Base-by-base conservation (phyloP, 2,113 vertebrate species). In the Bubo blakistoni region DNA sequence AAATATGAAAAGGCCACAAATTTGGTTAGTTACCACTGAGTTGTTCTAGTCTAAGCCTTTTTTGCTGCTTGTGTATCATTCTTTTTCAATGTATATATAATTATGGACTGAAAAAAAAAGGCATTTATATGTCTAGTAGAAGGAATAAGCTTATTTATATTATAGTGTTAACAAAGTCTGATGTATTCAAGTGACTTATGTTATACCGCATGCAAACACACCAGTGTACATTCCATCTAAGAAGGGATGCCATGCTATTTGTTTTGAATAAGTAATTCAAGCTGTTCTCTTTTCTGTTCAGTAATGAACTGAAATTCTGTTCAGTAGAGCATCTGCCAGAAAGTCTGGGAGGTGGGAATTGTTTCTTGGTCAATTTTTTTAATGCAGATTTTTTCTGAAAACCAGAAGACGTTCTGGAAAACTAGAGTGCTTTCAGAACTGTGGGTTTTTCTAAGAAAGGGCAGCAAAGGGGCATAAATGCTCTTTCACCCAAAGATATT, bases 91-190 rank as follows among this genome's bases (percentile, higher is more conserved):
- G 96, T 97, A 96, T 97, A 96, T 97, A 96, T 95, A 95, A 98
- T 95, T 96, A 97, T 96, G 97, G 97, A 97, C 97, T 97, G 96
- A 87, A 94, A 92, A 95, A 92, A 95, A 97, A 95, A 92, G 94
- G 85, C 97, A 96, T 97, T 95, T 96, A 89, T 94, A 96, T 97
- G 96, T 96, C 97, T 96, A 78, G 96, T 97, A 98, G 97, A 97
- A 98, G 97, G 97, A 97, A 97, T 98, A 96, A 98, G 97, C 95
- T 98, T 97, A 98, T 98, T 98, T 98, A 97, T 98, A 98, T 97
- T 95, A 96, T 97, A 97, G 95, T 95, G 83, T 96, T 73, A 93
- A 95, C 93, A 86, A 92, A 63, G 80, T 92, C 94, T 95, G 94
- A 95, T 96, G 94, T 97, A 97, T 96, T 92, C 88, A 76, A 97